Base-by-base conservation (phyloP, 2,888 invertebrate genomes). In the Tupiocoris notatus region DNA sequence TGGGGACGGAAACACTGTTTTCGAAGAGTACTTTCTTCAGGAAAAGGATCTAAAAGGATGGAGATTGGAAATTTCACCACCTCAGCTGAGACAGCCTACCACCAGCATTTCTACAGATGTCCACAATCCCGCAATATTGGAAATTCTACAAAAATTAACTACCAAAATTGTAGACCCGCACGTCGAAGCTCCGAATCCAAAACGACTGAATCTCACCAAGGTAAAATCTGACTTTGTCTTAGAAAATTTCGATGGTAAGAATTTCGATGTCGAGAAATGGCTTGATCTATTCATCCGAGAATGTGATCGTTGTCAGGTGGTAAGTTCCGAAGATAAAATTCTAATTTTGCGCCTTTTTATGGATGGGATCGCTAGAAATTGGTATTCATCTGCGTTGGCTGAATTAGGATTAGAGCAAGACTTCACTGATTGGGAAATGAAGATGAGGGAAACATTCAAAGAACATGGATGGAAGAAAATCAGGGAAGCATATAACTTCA, bases 241-340 rank as follows among this genome's bases (percentile, higher is more conserved):
- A 7, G 39, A 66, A 66, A 18, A 25, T 66, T 66, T 66, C 54
- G 39, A 54, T 66, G 63, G 63, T 9, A 63, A 22, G 21, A 63
- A n/a, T 9, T 16, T 63, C 6, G 1, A 63, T 7, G 63, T 63
- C 6, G 63, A n/a, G 21, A 63, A 2, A 63, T 63, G 21, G 22
- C 9, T 63, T 1, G 63, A 63, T 63, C 12, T 24, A 7, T 63
- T 63, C 16, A 2, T 63, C 63, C 1, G 23, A 1, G 63, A 63
- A 63, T 63, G 63, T 63, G 63, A 63, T 2, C 63, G 24, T 23
- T 22, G 63, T n/a, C 63, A 63, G 22, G 23, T 63, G 22, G 22
- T 22, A 6, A 18, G 20, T 62, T 62, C 2, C n/a, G n/a, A n/a
- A n/a, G n/a, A n/a, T n/a, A n/a, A n/a, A n/a, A n/a, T n/a, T n/a